phyloP scores from a whole-genome alignment of 2,888 invertebrate genomes.

The Melinopterus prodromus region DNA sequence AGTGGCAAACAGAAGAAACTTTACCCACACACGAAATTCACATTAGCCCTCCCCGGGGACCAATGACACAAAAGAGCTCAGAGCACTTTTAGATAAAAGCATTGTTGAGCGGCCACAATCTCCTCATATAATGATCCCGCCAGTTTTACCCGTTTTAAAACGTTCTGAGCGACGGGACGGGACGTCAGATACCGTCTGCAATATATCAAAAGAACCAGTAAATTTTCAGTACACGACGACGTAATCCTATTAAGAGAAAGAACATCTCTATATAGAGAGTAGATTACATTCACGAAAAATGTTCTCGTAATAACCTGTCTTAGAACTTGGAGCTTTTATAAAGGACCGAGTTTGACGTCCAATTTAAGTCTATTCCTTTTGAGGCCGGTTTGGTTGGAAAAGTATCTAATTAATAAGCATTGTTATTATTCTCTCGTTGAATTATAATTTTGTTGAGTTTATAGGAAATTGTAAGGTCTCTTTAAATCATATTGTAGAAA shows the following conservation, averaged over 20 bases:
- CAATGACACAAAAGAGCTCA: slow-evolving; percentile 4
- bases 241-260: not conserved
- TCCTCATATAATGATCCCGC: not conserved
- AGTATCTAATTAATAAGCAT: no score
- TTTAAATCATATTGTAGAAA: no score
- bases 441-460: no score
- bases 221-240: slow-evolving; percentile 4
- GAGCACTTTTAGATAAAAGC: not conserved
- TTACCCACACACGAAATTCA: not conserved
- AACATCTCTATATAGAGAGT: not conserved
- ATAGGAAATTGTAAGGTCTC: no score
- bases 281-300: not conserved
- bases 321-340: no score
- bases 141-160: slow-evolving; percentile 4
- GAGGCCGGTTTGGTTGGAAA: no score
- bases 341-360: no score
- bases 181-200: not conserved
- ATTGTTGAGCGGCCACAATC: not conserved
- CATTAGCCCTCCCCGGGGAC: not conserved
- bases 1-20: slow-evolving; percentile 4
- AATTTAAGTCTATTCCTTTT: no score
- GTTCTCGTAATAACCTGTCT: no score
- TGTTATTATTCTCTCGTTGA: no score
- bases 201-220: not conserved
- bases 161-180: not conserved